Percentiles rank a stretch among this genome's conserved stretches.
These are phyloP conservation scores for Philopotamus ludificatus DNA, from an alignment of 1,140 invertebrate species.

Conservation along the genomic window DNA sequence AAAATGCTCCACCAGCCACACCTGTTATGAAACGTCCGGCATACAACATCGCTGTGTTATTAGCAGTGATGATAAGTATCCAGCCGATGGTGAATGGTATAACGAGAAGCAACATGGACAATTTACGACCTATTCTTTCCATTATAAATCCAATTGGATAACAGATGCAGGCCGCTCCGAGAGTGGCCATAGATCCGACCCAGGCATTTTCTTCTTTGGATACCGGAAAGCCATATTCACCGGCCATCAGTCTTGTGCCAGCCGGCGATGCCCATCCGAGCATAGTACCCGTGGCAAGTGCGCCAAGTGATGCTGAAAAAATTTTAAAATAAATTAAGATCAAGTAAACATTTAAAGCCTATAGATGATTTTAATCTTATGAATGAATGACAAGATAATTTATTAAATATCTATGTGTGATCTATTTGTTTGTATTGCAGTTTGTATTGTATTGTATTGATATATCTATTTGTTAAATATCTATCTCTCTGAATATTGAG, in stretches of 20 bases:
- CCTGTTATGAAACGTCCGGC: conserved; percentile 74
- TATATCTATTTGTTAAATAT: no score
- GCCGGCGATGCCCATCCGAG: conserved; percentile 79
- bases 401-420: no score
- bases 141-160: conserved; percentile 71
- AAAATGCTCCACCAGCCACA: conserved; percentile 71
- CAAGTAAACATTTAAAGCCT: neutral
- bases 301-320: conserved; percentile 57
- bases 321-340: conserved; percentile 9
- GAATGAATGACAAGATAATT: no score
- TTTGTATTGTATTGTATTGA: no score
- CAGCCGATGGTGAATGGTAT: conserved; percentile 76
- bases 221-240: conserved; percentile 58
- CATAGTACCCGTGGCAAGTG: conserved; percentile 59
- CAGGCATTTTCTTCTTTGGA: conserved; percentile 61
- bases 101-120: conserved; percentile 67
- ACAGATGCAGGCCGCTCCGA: conserved; percentile 72
- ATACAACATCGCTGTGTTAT: conserved; percentile 66
- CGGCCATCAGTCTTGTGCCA: conserved; percentile 53
- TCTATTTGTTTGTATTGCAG: no score
- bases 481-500: no score
- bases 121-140: conserved; percentile 73
- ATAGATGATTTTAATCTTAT: no score
- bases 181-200: conserved; percentile 68
- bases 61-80: conserved; percentile 69